phyloP scores from a whole-genome alignment of 2,888 invertebrate genomes.

The Dasypogon diadema region DNA sequence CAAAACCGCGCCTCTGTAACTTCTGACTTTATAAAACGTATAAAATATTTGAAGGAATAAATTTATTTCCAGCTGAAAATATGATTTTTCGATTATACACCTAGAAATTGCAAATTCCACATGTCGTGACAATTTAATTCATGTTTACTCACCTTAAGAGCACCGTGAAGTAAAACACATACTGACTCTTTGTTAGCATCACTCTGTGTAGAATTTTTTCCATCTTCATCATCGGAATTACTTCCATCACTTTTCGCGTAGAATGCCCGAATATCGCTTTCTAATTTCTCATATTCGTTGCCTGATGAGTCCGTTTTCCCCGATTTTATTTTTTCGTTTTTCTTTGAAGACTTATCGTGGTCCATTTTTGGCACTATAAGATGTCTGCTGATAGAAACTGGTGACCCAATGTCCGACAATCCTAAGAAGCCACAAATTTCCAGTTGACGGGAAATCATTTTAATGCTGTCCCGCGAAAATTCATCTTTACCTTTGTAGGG shows the following conservation, averaged over 20 bases:
- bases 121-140: too few species aligned
- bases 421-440: slow-evolving; percentile 90
- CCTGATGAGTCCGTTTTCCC: slow-evolving; percentile 13
- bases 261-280: slow-evolving; percentile 66
- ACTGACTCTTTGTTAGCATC: slow-evolving; percentile 78
- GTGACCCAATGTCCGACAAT: slow-evolving; percentile 90
- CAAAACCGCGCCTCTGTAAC: too few species aligned
- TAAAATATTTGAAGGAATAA: too few species aligned
- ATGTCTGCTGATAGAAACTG: slow-evolving; percentile 91
- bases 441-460: slow-evolving; percentile 77
- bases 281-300: slow-evolving; percentile 65
- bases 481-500: slow-evolving; percentile 60
- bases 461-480: slow-evolving; percentile 53
- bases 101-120: too few species aligned
- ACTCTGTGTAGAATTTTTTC: slow-evolving; percentile 45
- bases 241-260: slow-evolving; percentile 65
- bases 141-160: slow-evolving; percentile 83
- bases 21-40: too few species aligned
- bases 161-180: slow-evolving; percentile 93
- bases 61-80: too few species aligned
- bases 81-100: too few species aligned
- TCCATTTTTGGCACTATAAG: slow-evolving; percentile 83
- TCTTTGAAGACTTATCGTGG: slow-evolving; percentile 65
- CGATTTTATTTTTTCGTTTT: slow-evolving; percentile 66
- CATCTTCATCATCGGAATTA: slow-evolving; percentile 61